These are phyloP conservation scores for Meganola albula DNA, from an alignment of 2,888 invertebrate species.

Conservation along the genomic window DNA sequence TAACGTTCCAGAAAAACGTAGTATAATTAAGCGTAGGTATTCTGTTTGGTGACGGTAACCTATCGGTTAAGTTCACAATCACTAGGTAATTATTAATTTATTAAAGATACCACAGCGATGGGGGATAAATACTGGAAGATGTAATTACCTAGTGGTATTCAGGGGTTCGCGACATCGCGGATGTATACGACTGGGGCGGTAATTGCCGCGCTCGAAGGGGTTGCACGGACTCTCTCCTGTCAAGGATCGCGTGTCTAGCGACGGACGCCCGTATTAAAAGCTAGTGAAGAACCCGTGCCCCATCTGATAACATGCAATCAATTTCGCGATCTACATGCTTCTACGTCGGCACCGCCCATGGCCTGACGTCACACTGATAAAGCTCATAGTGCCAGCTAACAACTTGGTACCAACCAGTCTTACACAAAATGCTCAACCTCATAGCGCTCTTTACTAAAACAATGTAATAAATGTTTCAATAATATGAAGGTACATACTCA, in stretches of 20 bases:
- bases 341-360: slow-evolving; percentile 70
- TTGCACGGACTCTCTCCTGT: slow-evolving; percentile 69
- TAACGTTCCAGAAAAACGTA: too few relatives aligned
- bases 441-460: too few relatives aligned
- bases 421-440: slow-evolving; percentile 33
- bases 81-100: too few relatives aligned
- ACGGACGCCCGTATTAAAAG: slow-evolving; percentile 73
- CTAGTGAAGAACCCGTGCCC: slow-evolving; percentile 74
- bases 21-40: too few relatives aligned
- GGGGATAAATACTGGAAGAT: too few relatives aligned
- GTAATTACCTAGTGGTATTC: slow-evolving; percentile 23
- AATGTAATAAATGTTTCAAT: too few relatives aligned
- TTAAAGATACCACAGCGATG: too few relatives aligned
- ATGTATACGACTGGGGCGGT: slow-evolving; percentile 60
- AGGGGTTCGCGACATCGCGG: slow-evolving; percentile 66
- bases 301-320: slow-evolving; percentile 77
- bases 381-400: slow-evolving; percentile 66
- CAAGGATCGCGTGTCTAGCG: slow-evolving; percentile 70
- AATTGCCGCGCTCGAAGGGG: slow-evolving; percentile 66
- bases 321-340: slow-evolving; percentile 76
- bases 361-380: slow-evolving; percentile 72
- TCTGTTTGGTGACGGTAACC: too few relatives aligned
- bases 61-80: too few relatives aligned
- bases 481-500: slow-evolving; percentile 5
- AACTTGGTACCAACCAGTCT: slow-evolving; percentile 60